Base-by-base conservation (phyloP, 2,888 invertebrate genomes). In the Euplexia lucipara region DNA sequence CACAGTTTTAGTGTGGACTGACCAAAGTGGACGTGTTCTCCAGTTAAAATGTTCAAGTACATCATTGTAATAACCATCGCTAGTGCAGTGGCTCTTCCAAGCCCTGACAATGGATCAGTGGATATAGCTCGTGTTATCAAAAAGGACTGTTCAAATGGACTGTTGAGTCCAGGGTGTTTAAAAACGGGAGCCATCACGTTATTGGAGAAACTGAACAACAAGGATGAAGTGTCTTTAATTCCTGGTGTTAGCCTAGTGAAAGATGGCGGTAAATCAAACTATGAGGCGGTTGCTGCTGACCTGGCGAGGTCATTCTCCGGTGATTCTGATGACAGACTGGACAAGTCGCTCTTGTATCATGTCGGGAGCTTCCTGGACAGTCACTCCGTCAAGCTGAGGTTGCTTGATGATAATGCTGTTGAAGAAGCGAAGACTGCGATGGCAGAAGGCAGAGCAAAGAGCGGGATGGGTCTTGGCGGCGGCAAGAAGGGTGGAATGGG, bases 281-380 rank as follows among this genome's bases (percentile, higher is more conserved):
- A 96, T 18, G 88, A 89, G 45, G 70, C 84, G 0, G 83, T 87
- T 63, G 96, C 97, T 5, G 93, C 86, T 80, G 97, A 97, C 82
- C 89, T 97, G 0, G 97, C 97, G 0, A 95, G 97, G 74, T 97
- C 97, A 51, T 96, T 97, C 81, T 97, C 97, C 0, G 96, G 97
- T 57, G 97, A 97, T 83, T 96, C 97, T 1, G 97, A 97, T 81
- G 97, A 96, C 14, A 95, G 97, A 14, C 89, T 98, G 59, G 97
- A 98, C 85, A 97, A 97, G 12, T 97, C 96, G 79, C 95, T 98
- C 37, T 84, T 97, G 75, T 97, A 96, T 78, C 97, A 97, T 83
- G 90, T 98, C 41, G 96, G 96, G 20, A 96, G 96, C 48, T 97
- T 97, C 77, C 86, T 98, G 53, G 96, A 96, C 87, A 96, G 96